phyloP scores from a whole-genome alignment of 2,797 vertebrate species.

The Eidolon dupreanum region DNA sequence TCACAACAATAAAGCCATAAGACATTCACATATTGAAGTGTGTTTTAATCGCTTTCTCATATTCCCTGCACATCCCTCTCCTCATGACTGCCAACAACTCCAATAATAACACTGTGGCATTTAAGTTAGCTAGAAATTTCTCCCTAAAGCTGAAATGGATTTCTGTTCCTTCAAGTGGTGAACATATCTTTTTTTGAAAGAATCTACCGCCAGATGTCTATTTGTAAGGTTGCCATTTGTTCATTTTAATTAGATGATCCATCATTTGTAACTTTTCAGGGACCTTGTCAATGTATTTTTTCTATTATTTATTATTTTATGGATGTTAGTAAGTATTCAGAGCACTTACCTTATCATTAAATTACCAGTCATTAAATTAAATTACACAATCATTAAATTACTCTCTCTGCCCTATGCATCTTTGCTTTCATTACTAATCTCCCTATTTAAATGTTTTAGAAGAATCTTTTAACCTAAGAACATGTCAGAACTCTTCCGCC shows the following conservation, averaged over 20 bases:
- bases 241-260: constrained; percentile 26
- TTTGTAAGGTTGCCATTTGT: constrained; percentile 11
- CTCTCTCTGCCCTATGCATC: not conserved
- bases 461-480: not conserved
- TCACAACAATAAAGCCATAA: not conserved
- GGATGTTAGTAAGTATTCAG: not conserved
- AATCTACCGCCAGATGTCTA: not conserved
- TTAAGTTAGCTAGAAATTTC: constrained; percentile 36
- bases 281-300: not conserved
- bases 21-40: not conserved
- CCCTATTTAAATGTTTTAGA: not conserved
- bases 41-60: not conserved
- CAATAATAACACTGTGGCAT: not conserved
- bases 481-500: not conserved
- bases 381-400: not conserved
- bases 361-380: no score
- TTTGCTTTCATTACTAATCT: not conserved
- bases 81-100: not conserved
- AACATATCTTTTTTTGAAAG: constrained; percentile 14
- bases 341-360: not conserved
- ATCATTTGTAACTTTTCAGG: not conserved
- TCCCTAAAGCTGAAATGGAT: not conserved
- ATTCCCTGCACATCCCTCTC: not conserved
- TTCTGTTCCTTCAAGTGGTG: not conserved
- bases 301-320: constrained; percentile 7